phyloP scores from a whole-genome alignment of 2,113 vertebrate species.

The Trinectes maculatus region DNA sequence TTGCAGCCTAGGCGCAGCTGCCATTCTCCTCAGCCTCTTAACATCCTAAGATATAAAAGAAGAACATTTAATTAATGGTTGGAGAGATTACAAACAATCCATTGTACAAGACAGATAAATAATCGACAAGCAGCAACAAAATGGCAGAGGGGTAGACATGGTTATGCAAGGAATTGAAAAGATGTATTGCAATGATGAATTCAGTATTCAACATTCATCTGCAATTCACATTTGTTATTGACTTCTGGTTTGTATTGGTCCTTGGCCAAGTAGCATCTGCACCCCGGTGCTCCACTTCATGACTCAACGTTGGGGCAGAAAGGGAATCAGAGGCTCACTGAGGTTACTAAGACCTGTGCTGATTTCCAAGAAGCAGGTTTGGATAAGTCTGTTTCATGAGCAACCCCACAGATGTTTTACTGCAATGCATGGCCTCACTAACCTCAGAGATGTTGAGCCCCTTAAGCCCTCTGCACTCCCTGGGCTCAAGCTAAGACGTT shows the following conservation, averaged over 20 bases:
- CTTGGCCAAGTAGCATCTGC: not conserved
- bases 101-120: constrained; percentile 25
- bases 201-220: constrained; percentile 9
- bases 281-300: not conserved
- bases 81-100: constrained; percentile 26
- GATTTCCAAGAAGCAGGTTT: constrained; percentile 29
- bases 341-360: constrained; percentile 22
- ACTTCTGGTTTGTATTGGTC: not conserved
- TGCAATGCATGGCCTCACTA: constrained; percentile 35
- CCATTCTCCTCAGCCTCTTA: constrained; percentile 70
- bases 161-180: constrained; percentile 6
- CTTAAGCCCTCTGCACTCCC: constrained; percentile 44
- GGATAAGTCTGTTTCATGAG: constrained; percentile 20
- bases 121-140: constrained; percentile 37
- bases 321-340: constrained; percentile 4
- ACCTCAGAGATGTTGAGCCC: constrained; percentile 51
- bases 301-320: constrained; percentile 1
- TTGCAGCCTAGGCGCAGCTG: constrained; percentile 60
- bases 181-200: constrained; percentile 7
- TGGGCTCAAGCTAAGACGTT: constrained; percentile 45
- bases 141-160: constrained; percentile 9
- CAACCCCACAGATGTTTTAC: constrained; percentile 42
- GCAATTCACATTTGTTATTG: not conserved
- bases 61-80: constrained; percentile 51
- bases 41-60: constrained; percentile 73